Base-by-base conservation (phyloP, 2,113 vertebrate genomes). In the Rhinoderma darwinii region DNA sequence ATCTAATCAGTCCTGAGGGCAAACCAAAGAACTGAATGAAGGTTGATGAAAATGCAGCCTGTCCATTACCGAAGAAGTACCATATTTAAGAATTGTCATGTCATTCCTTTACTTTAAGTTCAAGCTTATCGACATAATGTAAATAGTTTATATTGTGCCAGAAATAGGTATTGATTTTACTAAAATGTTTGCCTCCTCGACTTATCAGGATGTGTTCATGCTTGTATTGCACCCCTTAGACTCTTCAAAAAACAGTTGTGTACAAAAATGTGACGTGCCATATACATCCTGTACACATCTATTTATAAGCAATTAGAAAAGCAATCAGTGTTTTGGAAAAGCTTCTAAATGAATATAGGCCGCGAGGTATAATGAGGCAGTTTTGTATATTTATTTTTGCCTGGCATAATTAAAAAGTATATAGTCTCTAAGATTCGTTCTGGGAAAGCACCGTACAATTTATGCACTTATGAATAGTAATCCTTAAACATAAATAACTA, bases 231-330 rank as follows among this genome's bases (percentile, higher is more conserved):
- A 35, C 81, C 41, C 39, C 43, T 44, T 25, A 47, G 70, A 84
- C 83, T 44, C 83, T 47, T 63, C 61, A 63, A 51, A 61, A 47
- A 41, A 47, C 70, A 61, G 56, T 84, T 70, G 30, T 39, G 44
- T 83, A 83, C 30, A 84, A 56, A 56, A 54, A 54, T 27, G 18
- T 35, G 32, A 54, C 32, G 18, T 35, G 32, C 68, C 44, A 30
- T 32, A 73, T 74, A 76, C 72, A 84, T 76, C 83, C 83, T 75
- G 83, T 61, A 41, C 68, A 56, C 27, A 61, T 41, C 83, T 84
- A 84, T 84, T 84, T 76, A 61, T 75, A 84, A 43, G 51, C 30
- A 59, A 54, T 8, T 84, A 37, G 72, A 74, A 84, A 75, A 84
- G 70, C 47, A 84, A 61, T 84, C 83, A 43, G 70, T 18, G 22